Conservation (phyloP, 2,113 vertebrate species). For the Symphodus melops region DNA sequence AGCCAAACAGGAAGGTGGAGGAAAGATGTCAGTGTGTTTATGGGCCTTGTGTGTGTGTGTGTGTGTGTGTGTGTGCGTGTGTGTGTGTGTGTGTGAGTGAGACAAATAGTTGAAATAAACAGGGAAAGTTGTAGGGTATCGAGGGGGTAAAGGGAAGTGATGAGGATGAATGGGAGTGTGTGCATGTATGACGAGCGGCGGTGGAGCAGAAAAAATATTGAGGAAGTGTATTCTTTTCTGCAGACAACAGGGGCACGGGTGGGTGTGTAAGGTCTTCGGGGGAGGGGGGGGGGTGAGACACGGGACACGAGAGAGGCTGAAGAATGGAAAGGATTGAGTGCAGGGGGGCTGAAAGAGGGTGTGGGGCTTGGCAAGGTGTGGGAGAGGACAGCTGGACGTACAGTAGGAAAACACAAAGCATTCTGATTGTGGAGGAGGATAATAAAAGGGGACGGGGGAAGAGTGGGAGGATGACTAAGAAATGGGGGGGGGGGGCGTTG, state of each 20-base stretch:
- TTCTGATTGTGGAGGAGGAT: constrained; percentile 50
- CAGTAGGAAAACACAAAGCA: constrained; percentile 43
- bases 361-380: constrained; percentile 15
- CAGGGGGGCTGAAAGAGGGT: constrained; percentile 1
- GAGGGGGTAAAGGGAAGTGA: constrained; percentile 49
- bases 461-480: constrained; percentile 6
- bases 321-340: background rate
- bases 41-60: constrained; percentile 18
- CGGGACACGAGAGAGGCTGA: constrained; percentile 13
- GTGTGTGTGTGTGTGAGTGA: constrained; percentile 2
- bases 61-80: constrained; percentile 21
- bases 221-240: constrained; percentile 43
- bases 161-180: constrained; percentile 67
- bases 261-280: constrained; percentile 33
- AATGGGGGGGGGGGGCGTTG: background rate
- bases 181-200: constrained; percentile 17
- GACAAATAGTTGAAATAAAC: background rate
- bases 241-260: constrained; percentile 60
- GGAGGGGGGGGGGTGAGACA: background rate
- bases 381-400: constrained; percentile 64
- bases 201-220: constrained; percentile 64
- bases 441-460: constrained; percentile 44
- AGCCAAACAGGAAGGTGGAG: constrained; percentile 37
- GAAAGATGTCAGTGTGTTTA: constrained; percentile 31
- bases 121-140: constrained; percentile 25